These are phyloP conservation scores for Aleiodes leptofemur DNA, from an alignment of 2,888 invertebrate species.

Conservation along the genomic window DNA sequence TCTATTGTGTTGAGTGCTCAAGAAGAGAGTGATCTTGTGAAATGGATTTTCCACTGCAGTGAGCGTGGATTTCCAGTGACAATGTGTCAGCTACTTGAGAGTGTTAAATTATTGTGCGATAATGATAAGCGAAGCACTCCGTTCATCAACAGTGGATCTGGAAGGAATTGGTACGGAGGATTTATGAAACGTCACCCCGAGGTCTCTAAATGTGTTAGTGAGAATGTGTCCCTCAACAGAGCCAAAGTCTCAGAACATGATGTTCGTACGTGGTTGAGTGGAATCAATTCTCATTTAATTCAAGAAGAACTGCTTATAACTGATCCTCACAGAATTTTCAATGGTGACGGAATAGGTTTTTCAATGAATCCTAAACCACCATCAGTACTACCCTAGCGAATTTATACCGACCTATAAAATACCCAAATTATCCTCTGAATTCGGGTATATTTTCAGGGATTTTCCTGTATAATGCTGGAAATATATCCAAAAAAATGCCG, in stretches of 20 bases:
- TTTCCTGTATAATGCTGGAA: too few relatives aligned
- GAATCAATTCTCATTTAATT: background rate
- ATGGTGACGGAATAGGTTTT: background rate
- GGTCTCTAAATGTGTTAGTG: background rate
- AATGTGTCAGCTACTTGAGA: background rate
- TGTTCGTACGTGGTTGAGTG: slow-evolving; percentile 12
- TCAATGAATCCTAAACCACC: slow-evolving; percentile 8
- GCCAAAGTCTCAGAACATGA: slow-evolving; percentile 3
- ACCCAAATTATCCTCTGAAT: too few relatives aligned
- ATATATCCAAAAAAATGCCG: too few relatives aligned
- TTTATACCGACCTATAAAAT: too few relatives aligned
- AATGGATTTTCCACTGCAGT: background rate
- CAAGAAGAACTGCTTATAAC: slow-evolving; percentile 3
- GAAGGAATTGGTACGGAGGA: background rate
- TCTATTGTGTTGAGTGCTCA: background rate
- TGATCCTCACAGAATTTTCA: slow-evolving; percentile 7
- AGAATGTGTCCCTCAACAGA: background rate
- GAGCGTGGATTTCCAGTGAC: background rate
- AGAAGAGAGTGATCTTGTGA: background rate
- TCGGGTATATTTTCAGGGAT: too few relatives aligned
- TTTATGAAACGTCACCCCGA: slow-evolving; percentile 1
- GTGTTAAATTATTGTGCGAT: background rate
- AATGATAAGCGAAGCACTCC: background rate
- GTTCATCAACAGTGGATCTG: background rate
- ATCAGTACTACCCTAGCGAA: too few relatives aligned